Evolutionary conservation across 1,140 invertebrate species (phyloP).

Genomic region (Atta cephalotes): DNA sequence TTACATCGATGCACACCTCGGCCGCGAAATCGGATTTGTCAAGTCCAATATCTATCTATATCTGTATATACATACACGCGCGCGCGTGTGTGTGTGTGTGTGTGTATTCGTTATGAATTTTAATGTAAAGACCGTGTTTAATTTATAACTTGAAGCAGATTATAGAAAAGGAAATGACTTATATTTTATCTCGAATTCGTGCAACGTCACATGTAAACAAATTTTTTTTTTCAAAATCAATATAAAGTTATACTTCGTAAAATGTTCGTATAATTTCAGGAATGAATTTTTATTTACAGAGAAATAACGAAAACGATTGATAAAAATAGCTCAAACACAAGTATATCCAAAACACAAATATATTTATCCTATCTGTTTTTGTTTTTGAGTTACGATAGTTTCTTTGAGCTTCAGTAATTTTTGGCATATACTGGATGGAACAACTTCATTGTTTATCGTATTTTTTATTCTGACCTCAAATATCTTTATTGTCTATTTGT

Average conservation of each 20-base stretch:
- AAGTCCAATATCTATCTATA: constrained; percentile 48
- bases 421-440: background rate
- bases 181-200: constrained; percentile 40
- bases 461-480: background rate
- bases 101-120: constrained; percentile 44
- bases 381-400: background rate
- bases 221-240: background rate
- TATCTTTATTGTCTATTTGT: background rate
- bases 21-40: constrained; percentile 59
- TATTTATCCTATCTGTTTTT: background rate
- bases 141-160: constrained; percentile 30
- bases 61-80: no score
- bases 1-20: constrained; percentile 40
- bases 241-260: background rate
- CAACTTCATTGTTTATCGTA: background rate
- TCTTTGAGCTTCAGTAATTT: background rate
- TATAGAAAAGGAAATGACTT: background rate
- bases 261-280: constrained; percentile 4
- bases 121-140: constrained; percentile 45
- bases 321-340: background rate
- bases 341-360: background rate
- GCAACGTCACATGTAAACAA: background rate
- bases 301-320: background rate
- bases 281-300: background rate
- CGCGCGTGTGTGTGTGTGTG: background rate